phyloP scores from a whole-genome alignment of 2,888 invertebrate species.

The Macrosoma leucophasiata region DNA sequence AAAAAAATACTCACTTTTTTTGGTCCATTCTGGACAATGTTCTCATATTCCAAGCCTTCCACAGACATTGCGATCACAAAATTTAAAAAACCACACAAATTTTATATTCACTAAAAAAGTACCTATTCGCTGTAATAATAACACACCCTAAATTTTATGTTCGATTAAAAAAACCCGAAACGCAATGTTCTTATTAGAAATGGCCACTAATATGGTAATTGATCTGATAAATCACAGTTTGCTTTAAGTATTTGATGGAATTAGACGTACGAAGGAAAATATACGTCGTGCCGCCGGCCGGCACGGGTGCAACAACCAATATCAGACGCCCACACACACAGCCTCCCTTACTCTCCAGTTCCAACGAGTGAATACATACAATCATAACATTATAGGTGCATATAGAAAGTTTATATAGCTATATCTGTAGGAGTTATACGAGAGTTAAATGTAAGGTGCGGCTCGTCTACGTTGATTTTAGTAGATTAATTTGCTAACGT shows the following conservation, averaged over 20 bases:
- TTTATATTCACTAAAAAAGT: slow-evolving; percentile 40
- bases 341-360: slow-evolving; percentile 63
- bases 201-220: slow-evolving; percentile 43
- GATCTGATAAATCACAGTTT: slow-evolving; percentile 55
- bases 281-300: slow-evolving; percentile 53
- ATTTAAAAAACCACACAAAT: slow-evolving; percentile 48
- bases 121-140: slow-evolving; percentile 17
- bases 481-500: slow-evolving; percentile 14
- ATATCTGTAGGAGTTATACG: slow-evolving; percentile 20
- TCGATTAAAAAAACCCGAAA: slow-evolving; percentile 12
- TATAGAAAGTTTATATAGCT: slow-evolving; percentile 42
- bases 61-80: slow-evolving; percentile 65
- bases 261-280: slow-evolving; percentile 43
- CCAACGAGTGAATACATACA: slow-evolving; percentile 47
- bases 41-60: slow-evolving; percentile 80
- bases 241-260: slow-evolving; percentile 48
- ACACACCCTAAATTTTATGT: slow-evolving; percentile 9
- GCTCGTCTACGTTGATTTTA: slow-evolving; percentile 35
- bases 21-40: slow-evolving; percentile 78
- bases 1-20: slow-evolving; percentile 72
- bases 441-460: slow-evolving; percentile 41
- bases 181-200: slow-evolving; percentile 12
- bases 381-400: slow-evolving; percentile 35
- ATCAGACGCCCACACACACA: slow-evolving; percentile 60
- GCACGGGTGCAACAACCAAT: slow-evolving; percentile 55